Evolutionary conservation across 2,888 invertebrate species (phyloP), one percentile per base, ranked within the genome.

Genomic region (Drosophila basisetae): DNA sequence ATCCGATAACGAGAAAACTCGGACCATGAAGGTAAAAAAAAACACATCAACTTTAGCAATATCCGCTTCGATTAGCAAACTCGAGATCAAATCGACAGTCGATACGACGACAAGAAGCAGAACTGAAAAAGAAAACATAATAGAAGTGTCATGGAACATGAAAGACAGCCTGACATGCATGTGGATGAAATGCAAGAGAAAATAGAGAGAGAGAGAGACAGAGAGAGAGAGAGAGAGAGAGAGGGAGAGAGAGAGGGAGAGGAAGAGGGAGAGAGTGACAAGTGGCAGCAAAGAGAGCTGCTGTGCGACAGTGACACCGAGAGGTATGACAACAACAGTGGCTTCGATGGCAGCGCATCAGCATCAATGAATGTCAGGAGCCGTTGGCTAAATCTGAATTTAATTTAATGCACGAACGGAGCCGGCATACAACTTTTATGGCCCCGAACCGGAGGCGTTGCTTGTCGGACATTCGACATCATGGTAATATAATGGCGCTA

Each of bases 401-500:
- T 90, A 88, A 88, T 88, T 88, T 88, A 87, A 88, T 90, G 91
- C 91, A 86, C 87, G 91, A 84, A 86, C 77, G 89, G 87, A 84
- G 84, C 65, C 60, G 76, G 60, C 64, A 75, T 72, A 77, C 83
- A 90, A 90, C 75, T 88, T 90, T 82, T 87, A 84, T 73, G 80
- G 68, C 68, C 83, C 61, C 28, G 55, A 28, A 58, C 41, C 62
- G 47, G 53, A 37, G 52, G 43, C 49, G 30, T 13, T 35, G 60
- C 47, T 37, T 35, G 56, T 56, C 41, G 61, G 65, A 62, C 67
- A 70, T 55, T 81, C 67, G 68, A 79, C 89, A 82, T 73, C 87
- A 75, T 37, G 82, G 83, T 88, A 86, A 86, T 90, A 76, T 47
- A 47, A 47, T 74, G 90, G 81, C 77, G 79, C 79, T 73, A 82